These are phyloP conservation scores for Rhinichthys osculus DNA, from an alignment of 2,797 vertebrate genomes.

Conservation along the genomic window DNA sequence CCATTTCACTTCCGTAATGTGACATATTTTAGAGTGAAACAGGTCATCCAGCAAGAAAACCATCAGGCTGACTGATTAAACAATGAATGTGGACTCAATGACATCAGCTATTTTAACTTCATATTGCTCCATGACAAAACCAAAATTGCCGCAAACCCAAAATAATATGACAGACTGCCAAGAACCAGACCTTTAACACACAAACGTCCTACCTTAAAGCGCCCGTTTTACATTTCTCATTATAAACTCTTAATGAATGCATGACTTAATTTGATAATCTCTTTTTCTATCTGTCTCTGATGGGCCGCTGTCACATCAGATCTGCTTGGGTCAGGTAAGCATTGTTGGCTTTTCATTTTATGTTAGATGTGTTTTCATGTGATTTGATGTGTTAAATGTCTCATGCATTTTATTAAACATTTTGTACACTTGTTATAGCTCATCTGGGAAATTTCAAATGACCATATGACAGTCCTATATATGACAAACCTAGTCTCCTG, in stretches of 20 bases:
- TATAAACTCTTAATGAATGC: background rate
- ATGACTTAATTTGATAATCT: background rate
- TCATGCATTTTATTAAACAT: slow-evolving; percentile 46
- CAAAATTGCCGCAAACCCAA: background rate
- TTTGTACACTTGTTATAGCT: slow-evolving; percentile 51
- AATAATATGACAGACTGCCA: background rate
- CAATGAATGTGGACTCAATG: background rate
- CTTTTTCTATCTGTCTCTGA: slow-evolving; percentile 20
- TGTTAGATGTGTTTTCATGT: slow-evolving; percentile 4
- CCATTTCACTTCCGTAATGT: background rate
- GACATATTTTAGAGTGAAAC: slow-evolving; percentile 6
- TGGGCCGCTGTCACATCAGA: slow-evolving; percentile 65
- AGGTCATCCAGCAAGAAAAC: slow-evolving; percentile 1
- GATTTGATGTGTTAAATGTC: slow-evolving; percentile 34
- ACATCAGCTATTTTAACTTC: background rate
- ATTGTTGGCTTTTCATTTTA: background rate
- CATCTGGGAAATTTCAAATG: slow-evolving; percentile 37
- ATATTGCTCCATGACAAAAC: background rate
- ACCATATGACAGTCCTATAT: slow-evolving; percentile 5
- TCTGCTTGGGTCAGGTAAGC: slow-evolving; percentile 82
- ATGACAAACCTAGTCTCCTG: slow-evolving; percentile 14
- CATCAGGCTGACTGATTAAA: background rate
- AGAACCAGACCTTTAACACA: background rate
- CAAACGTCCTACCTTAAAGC: background rate
- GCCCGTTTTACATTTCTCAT: background rate